These are phyloP conservation scores for Nysson spinosus DNA, from an alignment of 2,888 invertebrate species.

Conservation along the genomic window DNA sequence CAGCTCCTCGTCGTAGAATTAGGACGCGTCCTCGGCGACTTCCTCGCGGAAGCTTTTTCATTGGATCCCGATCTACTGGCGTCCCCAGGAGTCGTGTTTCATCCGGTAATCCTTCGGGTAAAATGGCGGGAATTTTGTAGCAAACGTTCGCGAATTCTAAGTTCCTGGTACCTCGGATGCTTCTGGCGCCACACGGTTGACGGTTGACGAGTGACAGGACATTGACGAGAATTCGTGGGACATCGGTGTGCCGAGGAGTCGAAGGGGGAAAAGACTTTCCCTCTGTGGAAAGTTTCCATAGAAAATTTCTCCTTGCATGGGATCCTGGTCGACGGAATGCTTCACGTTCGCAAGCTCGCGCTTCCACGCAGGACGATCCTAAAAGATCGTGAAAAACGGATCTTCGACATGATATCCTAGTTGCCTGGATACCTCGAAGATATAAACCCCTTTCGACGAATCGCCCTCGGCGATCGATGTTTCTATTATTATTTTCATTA, in stretches of 20 bases:
- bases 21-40: background rate
- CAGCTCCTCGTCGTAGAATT: background rate
- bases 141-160: slow-evolving; percentile 59
- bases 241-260: background rate
- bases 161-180: slow-evolving; percentile 72
- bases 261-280: background rate
- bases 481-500: no score
- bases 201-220: slow-evolving; percentile 69
- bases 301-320: slow-evolving; percentile 46
- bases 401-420: slow-evolving; percentile 51
- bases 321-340: slow-evolving; percentile 63
- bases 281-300: background rate
- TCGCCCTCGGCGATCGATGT: no score
- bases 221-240: slow-evolving; percentile 45
- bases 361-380: slow-evolving; percentile 4
- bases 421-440: slow-evolving; percentile 43
- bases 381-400: slow-evolving; percentile 25
- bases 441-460: slow-evolving; percentile 15
- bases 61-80: slow-evolving; percentile 61
- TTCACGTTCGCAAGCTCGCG: slow-evolving; percentile 51
- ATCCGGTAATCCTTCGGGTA: slow-evolving; percentile 28
- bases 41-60: background rate
- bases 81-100: slow-evolving; percentile 22
- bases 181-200: slow-evolving; percentile 72
- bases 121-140: background rate